Evolutionary conservation across 2,888 invertebrate species (phyloP).

Genomic region (Sphecodes monilicornis): DNA sequence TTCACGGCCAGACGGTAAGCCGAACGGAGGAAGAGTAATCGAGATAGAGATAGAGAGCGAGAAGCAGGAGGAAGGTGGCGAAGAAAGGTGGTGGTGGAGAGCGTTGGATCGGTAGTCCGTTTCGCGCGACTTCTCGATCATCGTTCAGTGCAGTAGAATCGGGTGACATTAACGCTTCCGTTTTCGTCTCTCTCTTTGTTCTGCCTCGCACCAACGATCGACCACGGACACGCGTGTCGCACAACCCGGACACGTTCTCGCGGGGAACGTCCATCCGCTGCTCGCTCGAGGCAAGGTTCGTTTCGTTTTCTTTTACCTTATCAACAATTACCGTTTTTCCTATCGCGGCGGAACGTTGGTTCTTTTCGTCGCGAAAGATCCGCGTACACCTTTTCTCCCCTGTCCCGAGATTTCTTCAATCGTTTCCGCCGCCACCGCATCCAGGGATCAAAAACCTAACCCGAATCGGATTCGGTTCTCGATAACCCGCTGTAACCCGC

Average conservation of each 20-base stretch:
- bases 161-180: constrained; percentile 34
- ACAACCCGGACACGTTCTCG: constrained; percentile 13
- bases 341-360: neutral
- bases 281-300: constrained; percentile 47
- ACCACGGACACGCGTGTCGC: neutral
- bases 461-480: no score
- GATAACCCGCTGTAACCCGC: no score
- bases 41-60: neutral
- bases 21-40: neutral
- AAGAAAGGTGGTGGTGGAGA: constrained; percentile 18
- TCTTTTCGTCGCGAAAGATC: neutral
- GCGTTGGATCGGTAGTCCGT: constrained; percentile 18
- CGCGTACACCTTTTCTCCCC: neutral
- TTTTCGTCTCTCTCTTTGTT: constrained; percentile 12
- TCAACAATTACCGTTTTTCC: neutral
- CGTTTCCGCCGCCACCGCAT: neutral
- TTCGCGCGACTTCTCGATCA: constrained; percentile 38
- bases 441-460: no score
- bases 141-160: constrained; percentile 54
- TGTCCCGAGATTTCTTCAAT: neutral
- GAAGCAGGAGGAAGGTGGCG: neutral
- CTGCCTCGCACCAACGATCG: neutral
- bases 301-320: constrained; percentile 29
- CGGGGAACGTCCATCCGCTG: constrained; percentile 9
- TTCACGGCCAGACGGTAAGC: constrained; percentile 16